Base-by-base conservation (phyloP, 2,888 invertebrate species). In the Dasysyrphus tricinctus region DNA sequence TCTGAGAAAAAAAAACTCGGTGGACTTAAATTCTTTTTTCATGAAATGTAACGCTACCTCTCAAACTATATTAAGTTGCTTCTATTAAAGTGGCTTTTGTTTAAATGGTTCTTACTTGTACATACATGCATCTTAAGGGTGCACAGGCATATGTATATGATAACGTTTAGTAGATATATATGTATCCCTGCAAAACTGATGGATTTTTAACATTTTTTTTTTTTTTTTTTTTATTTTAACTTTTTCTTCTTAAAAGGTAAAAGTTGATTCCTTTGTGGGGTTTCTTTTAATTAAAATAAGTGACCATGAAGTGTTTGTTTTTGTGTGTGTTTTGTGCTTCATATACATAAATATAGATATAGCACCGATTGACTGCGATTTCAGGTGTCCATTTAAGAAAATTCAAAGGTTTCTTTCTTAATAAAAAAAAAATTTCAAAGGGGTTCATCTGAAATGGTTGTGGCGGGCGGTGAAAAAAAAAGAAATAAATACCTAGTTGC, bases 241-340 rank as follows among this genome's bases (percentile, higher is more conserved):
- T 47, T 72, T 39, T 14, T 32, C 14, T 11, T 57, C 61, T 12
- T 4, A 24, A 78, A 57, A 78, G 81, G 69, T 14, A 69, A 61
- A 73, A 61, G 73, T 86, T 65, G 73, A 75, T 74, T 54, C 77
- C 59, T 86, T 86, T 81, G 67, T 82, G 75, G 44, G 86, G 86
- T 72, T 86, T 86, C 86, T 81, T 86, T 86, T 82, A 86, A 86
- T 86, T 86, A 86, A 86, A 86, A 81, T 79, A 81, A 86, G 86
- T 81, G 81, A 81, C 86, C 86, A 82, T 86, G 81, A 79, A 86
- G 81, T 82, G 75, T 70, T 78, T 74, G 59, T 75, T 37, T 57
- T 39, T 24, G 11, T 37, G 16, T 57, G 70, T 80, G 65, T 59
- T 59, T 63, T 57, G 74, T 81, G 56, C n/a, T 59, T 54, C 24